phyloP scores from a whole-genome alignment of 1,140 invertebrate genomes.

The Drosophila ironensis region DNA sequence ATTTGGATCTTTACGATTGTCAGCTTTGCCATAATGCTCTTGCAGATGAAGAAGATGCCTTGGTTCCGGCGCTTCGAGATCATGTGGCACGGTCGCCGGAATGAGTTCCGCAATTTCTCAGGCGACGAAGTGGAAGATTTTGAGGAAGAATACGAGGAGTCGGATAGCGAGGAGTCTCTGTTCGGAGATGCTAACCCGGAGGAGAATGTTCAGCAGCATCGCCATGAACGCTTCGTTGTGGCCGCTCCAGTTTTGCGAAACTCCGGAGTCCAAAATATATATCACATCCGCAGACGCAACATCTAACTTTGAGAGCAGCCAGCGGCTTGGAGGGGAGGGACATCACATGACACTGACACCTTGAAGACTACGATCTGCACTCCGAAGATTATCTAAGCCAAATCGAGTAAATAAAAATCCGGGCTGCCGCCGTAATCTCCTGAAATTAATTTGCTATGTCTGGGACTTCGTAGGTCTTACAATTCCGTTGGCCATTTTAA shows the following conservation, averaged over 20 bases:
- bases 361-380: not conserved
- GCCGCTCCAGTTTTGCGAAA: not conserved
- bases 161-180: not conserved
- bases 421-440: conserved; percentile 40
- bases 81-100: no score
- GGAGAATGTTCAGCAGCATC: conserved; percentile 16
- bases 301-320: no score
- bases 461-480: conserved; percentile 21
- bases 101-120: no score
- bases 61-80: not conserved
- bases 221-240: conserved; percentile 1
- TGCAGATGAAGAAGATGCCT: no score
- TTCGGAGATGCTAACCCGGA: conserved; percentile 17
- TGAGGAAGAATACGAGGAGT: not conserved
- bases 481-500: conserved; percentile 70
- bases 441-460: conserved; percentile 63
- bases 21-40: no score
- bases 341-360: not conserved
- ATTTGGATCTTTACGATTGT: no score
- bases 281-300: not conserved
- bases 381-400: conserved; percentile 4
- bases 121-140: not conserved
- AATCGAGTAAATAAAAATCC: conserved; percentile 28
- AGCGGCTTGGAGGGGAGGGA: no score
- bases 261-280: not conserved